Evolutionary conservation across 2,113 vertebrate genomes (phyloP).

Genomic region (Eretmochelys imbricata): DNA sequence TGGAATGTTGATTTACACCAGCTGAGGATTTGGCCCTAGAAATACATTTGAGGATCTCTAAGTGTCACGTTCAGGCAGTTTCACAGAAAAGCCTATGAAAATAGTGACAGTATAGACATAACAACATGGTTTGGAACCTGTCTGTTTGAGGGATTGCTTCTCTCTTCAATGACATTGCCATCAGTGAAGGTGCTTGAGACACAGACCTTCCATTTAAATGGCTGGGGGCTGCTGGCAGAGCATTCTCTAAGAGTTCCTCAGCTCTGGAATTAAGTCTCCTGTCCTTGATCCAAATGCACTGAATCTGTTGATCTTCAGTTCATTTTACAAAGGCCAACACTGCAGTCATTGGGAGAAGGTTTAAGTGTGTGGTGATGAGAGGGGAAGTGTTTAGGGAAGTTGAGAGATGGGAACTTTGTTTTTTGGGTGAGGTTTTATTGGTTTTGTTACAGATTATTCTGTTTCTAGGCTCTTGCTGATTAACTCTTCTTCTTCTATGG

Average conservation of each 20-base stretch:
- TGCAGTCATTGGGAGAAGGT: accelerated
- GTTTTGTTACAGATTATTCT: neutral
- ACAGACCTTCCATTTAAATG: neutral
- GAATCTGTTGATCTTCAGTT: neutral
- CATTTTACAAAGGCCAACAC: neutral
- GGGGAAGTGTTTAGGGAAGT: neutral
- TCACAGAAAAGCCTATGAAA: neutral
- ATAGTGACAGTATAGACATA: neutral
- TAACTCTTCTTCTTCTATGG: neutral
- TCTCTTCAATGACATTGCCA: neutral
- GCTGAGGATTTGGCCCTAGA: accelerated
- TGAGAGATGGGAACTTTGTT: neutral
- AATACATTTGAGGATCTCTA: neutral
- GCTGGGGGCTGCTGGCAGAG: neutral
- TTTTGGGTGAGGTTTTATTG: neutral
- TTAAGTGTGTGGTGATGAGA: neutral
- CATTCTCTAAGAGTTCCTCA: neutral
- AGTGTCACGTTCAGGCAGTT: neutral
- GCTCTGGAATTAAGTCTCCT: neutral
- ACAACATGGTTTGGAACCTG: neutral
- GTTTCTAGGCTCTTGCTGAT: neutral
- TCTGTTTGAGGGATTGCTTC: neutral
- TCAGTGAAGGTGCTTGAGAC: neutral
- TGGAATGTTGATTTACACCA: neutral
- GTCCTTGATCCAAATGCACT: neutral